A percentile compares a stretch with the other conserved stretches of the same genome.
phyloP scores from a whole-genome alignment of 2,113 vertebrate species.

The Takifugu flavidus region DNA sequence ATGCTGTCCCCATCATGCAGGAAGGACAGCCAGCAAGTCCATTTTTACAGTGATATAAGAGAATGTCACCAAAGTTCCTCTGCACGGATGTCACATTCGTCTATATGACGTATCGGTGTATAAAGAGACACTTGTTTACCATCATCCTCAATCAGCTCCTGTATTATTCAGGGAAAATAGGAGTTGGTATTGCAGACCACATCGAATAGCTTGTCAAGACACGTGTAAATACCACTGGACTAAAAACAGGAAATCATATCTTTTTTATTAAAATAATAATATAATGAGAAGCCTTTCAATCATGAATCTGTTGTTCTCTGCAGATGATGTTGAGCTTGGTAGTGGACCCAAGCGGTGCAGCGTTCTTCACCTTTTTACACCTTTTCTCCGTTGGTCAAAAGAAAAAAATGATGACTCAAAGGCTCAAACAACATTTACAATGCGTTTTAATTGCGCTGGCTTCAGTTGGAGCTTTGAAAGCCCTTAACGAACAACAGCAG shows the following conservation, averaged over 20 bases:
- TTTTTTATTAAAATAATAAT: background rate
- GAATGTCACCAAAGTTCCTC: constrained; percentile 40
- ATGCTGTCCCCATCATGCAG: constrained; percentile 52
- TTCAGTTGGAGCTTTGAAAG: constrained; percentile 18
- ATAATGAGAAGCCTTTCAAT: too few relatives aligned
- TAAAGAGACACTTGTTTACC: background rate
- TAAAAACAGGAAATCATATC: constrained; percentile 3
- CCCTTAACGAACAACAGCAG: constrained; percentile 43
- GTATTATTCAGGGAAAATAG: background rate
- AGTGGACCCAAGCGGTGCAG: constrained; percentile 58
- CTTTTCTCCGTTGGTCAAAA: constrained; percentile 56
- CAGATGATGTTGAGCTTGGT: constrained; percentile 41
- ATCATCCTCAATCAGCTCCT: background rate
- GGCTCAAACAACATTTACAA: constrained; percentile 41
- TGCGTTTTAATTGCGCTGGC: constrained; percentile 58
- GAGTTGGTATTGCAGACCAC: background rate
- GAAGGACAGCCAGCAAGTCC: constrained; percentile 61
- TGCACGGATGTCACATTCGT: constrained; percentile 53
- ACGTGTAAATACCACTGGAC: constrained; percentile 3
- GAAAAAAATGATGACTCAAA: constrained; percentile 14
- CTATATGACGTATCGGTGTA: constrained; percentile 2
- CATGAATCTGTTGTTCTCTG: constrained; percentile 28
- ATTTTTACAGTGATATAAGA: constrained; percentile 27
- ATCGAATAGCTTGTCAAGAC: background rate
- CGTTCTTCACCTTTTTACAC: constrained; percentile 39